These are phyloP conservation scores for Hormaphis cornu DNA, from an alignment of 1,140 invertebrate genomes.

Conservation along the genomic window DNA sequence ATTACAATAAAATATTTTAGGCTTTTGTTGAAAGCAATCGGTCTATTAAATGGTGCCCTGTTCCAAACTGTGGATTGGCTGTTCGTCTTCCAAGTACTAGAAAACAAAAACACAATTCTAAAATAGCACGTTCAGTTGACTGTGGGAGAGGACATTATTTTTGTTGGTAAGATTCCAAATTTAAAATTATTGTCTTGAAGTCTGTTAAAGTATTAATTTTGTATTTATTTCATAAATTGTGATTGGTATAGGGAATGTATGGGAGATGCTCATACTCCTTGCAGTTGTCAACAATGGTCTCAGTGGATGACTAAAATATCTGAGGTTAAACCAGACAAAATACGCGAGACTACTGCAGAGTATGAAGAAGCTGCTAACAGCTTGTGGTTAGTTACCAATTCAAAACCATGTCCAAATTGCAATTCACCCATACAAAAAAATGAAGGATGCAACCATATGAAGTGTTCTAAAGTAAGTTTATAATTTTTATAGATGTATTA, in stretches of 20 bases:
- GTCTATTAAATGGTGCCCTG: conserved; percentile 64
- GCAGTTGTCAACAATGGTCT: conserved; percentile 56
- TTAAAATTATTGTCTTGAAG: not conserved
- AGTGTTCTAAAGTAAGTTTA: conserved; percentile 56
- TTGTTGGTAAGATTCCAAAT: conserved; percentile 52
- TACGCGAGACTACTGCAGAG: conserved; percentile 48
- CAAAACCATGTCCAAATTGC: conserved; percentile 64
- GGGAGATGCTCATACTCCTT: conserved; percentile 61
- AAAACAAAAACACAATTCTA: conserved; percentile 38
- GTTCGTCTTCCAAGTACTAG: conserved; percentile 55
- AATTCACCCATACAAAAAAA: conserved; percentile 67
- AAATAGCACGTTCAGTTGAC: conserved; percentile 58
- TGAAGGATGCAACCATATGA: conserved; percentile 71
- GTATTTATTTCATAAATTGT: too few species aligned
- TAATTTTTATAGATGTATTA: not conserved
- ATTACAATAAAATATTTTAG: conserved; percentile 40
- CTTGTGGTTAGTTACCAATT: conserved; percentile 63
- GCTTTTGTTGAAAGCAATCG: conserved; percentile 66
- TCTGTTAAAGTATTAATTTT: not conserved
- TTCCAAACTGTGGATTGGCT: conserved; percentile 57
- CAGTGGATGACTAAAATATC: conserved; percentile 56
- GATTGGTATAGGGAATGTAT: conserved; percentile 47
- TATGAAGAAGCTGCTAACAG: conserved; percentile 60
- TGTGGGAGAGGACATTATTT: conserved; percentile 65
- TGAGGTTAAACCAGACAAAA: conserved; percentile 57